phyloP scores from a whole-genome alignment of 2,113 vertebrate species.

The Heliornis fulica region DNA sequence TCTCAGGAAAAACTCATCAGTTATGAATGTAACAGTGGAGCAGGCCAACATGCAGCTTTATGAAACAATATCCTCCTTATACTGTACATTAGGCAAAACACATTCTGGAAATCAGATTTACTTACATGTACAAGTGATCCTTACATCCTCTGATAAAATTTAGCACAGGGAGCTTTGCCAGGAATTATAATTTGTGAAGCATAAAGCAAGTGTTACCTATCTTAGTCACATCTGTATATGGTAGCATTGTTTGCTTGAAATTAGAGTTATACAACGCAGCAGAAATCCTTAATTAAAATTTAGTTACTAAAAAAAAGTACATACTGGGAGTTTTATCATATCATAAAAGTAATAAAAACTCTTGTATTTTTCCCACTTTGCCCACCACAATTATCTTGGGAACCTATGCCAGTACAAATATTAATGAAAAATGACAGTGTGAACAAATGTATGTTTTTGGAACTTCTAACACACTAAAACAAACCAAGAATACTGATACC shows the following conservation, averaged over 20 bases:
- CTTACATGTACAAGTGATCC: constrained; percentile 40
- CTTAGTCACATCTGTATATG: background rate
- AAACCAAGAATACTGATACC: constrained; percentile 13
- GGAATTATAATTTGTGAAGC: constrained; percentile 18
- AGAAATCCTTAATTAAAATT: constrained; percentile 47
- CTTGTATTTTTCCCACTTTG: constrained; percentile 52
- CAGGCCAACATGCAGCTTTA: constrained; percentile 65
- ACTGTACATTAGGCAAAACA: constrained; percentile 66
- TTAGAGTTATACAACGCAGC: background rate
- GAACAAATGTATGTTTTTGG: constrained; percentile 23
- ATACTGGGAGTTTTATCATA: constrained; percentile 11
- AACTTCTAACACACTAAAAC: constrained; percentile 39
- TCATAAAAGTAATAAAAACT: constrained; percentile 47
- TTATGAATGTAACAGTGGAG: constrained; percentile 72
- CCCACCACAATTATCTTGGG: constrained; percentile 17
- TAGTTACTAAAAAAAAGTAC: background rate
- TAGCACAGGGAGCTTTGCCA: constrained; percentile 47
- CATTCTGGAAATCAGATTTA: constrained; percentile 70
- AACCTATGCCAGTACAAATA: constrained; percentile 52
- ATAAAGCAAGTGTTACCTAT: constrained; percentile 26
- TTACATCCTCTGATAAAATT: constrained; percentile 58
- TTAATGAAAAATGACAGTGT: constrained; percentile 66
- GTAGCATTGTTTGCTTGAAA: background rate
- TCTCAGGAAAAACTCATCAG: constrained; percentile 83
- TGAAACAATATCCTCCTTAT: constrained; percentile 65